A percentile compares a stretch with the other conserved stretches of the same genome.
Conservation (phyloP, 2,113 vertebrate genomes). For the Antennarius striatus region DNA sequence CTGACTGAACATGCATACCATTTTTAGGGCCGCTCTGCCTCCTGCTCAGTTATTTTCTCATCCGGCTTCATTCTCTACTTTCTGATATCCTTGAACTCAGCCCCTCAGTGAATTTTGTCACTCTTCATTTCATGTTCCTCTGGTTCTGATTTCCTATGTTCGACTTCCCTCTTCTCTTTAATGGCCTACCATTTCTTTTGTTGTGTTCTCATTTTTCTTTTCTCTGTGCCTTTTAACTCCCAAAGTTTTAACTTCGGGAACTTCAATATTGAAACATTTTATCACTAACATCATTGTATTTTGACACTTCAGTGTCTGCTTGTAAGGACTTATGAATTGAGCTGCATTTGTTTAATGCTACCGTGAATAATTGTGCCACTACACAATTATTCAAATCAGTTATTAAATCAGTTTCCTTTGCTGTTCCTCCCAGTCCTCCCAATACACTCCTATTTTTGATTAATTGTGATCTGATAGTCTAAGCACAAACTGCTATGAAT, state of each 20-base stretch:
- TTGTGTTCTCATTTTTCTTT: conserved; percentile 9
- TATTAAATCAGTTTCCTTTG: conserved; percentile 23
- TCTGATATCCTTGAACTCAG: neutral
- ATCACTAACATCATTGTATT: neutral
- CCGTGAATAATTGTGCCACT: conserved; percentile 5
- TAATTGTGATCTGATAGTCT: too few species aligned
- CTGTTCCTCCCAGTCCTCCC: neutral
- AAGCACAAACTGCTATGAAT: too few species aligned
- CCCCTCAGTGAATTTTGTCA: conserved; percentile 9
- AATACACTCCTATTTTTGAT: too few species aligned
- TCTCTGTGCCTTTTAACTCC: conserved; percentile 11
- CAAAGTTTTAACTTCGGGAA: conserved; percentile 8
- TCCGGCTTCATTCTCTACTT: neutral
- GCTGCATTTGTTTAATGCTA: conserved; percentile 10
- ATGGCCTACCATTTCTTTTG: conserved; percentile 4
- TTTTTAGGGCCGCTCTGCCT: conserved; percentile 4
- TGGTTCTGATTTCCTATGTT: conserved; percentile 19
- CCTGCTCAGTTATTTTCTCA: conserved; percentile 3
- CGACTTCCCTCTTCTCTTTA: conserved; percentile 16
- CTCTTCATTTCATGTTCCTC: conserved; percentile 18
- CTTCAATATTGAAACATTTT: conserved; percentile 8
- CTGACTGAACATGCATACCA: conserved; percentile 4
- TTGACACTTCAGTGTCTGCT: neutral
- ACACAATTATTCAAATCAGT: conserved; percentile 29
- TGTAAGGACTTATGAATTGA: too few species aligned